phyloP scores from a whole-genome alignment of 1,140 invertebrate species.

The Macrosteles quadrilineatus region DNA sequence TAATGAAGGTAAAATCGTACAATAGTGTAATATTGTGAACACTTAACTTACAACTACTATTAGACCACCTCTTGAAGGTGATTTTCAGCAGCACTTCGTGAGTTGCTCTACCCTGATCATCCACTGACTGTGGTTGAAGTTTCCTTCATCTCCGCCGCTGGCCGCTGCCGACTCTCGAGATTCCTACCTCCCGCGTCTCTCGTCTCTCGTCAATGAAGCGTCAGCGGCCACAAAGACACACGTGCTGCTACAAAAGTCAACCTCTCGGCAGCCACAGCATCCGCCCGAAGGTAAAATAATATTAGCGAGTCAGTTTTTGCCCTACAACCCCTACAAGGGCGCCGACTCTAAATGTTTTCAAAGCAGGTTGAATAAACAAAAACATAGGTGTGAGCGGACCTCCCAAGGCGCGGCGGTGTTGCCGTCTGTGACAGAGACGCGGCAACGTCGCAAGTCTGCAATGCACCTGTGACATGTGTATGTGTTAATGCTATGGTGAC shows the following conservation, averaged over 20 bases:
- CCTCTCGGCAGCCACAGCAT: neutral
- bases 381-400: conserved; percentile 15
- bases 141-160: too few relatives aligned
- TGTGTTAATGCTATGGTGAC: too few relatives aligned
- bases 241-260: neutral
- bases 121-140: too few relatives aligned
- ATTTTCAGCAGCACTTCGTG: too few relatives aligned
- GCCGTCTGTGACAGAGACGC: neutral
- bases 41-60: too few relatives aligned
- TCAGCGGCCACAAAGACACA: neutral
- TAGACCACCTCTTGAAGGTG: too few relatives aligned
- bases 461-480: neutral
- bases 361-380: conserved; percentile 14
- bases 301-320: conserved; percentile 11
- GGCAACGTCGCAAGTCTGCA: neutral
- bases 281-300: neutral
- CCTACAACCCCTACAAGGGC: neutral
- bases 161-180: too few relatives aligned
- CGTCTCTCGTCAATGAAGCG: too few relatives aligned
- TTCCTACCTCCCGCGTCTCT: too few relatives aligned
- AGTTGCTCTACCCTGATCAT: too few relatives aligned
- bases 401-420: neutral
- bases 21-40: too few relatives aligned
- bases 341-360: neutral
- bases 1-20: too few relatives aligned